Conservation (phyloP, 2,113 vertebrate genomes). For the Notiomystis cincta region DNA sequence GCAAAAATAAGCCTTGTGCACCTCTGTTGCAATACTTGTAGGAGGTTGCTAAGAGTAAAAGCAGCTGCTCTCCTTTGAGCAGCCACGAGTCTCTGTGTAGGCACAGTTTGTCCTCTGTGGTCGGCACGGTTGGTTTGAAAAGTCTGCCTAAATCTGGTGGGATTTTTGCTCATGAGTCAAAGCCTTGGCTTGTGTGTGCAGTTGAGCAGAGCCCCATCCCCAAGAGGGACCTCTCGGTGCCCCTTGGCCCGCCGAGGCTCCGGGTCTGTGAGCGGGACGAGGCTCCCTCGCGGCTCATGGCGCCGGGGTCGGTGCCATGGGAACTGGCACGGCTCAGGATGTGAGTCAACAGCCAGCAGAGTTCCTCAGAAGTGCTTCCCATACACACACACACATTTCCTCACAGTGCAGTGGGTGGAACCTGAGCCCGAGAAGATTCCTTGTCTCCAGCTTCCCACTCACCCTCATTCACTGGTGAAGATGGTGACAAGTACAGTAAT, state of each 20-base stretch:
- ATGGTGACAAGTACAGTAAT: conserved; percentile 34
- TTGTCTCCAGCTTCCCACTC: conserved; percentile 16
- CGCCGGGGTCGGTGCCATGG: background rate
- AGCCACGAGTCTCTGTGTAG: background rate
- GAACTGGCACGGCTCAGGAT: conserved; percentile 29
- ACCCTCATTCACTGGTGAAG: background rate
- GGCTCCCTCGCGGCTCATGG: background rate
- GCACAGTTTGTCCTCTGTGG: background rate
- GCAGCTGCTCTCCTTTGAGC: background rate
- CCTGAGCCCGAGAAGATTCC: background rate
- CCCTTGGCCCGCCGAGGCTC: background rate
- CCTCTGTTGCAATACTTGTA: background rate
- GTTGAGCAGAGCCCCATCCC: background rate
- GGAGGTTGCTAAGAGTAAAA: background rate
- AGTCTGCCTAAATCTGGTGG: background rate
- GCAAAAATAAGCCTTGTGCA: background rate
- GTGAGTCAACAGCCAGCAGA: background rate
- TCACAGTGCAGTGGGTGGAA: background rate
- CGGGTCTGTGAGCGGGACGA: background rate
- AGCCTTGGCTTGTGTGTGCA: background rate
- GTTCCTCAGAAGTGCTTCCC: conserved; percentile 13
- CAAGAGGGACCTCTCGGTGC: background rate
- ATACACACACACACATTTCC: background rate
- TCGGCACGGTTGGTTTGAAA: background rate
- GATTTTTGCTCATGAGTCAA: background rate